Percentiles rank a stretch among this genome's conserved stretches.
These are phyloP conservation scores for Stomatorhinus ivindoensis DNA, from an alignment of 2,113 vertebrate species.

Conservation along the genomic window DNA sequence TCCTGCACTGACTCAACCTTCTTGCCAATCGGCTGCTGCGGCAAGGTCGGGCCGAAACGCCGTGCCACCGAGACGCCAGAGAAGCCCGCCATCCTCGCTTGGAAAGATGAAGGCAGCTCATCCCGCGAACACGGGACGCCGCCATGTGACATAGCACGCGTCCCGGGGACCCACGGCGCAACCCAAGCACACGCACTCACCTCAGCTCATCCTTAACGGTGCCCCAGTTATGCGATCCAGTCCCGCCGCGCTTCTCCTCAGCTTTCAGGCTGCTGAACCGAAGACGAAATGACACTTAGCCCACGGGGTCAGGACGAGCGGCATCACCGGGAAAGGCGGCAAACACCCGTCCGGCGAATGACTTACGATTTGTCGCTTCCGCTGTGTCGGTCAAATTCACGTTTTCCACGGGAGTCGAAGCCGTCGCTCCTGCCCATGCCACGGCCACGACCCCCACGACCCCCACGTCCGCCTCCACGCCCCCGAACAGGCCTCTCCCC, in stretches of 20 bases:
- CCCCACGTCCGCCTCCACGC: conserved; percentile 59
- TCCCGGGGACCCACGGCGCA: background rate
- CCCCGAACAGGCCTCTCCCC: conserved; percentile 68
- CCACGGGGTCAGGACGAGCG: background rate
- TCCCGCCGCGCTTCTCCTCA: conserved; percentile 75
- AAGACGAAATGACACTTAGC: conserved; percentile 48
- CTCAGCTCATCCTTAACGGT: conserved; percentile 77
- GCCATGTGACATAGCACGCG: background rate
- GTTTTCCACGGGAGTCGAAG: conserved; percentile 77
- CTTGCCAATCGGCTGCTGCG: background rate
- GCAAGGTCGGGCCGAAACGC: background rate
- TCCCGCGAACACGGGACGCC: background rate
- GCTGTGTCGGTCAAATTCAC: conserved; percentile 76
- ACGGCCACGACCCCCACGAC: conserved; percentile 59
- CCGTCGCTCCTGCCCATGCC: conserved; percentile 72
- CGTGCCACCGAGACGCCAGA: background rate
- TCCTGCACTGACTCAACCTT: background rate
- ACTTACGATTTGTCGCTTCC: conserved; percentile 82
- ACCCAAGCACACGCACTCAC: conserved; percentile 33
- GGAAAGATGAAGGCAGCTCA: background rate
- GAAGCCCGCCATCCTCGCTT: background rate
- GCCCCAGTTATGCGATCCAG: conserved; percentile 79
- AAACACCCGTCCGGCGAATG: conserved; percentile 7
- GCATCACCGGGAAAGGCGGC: background rate
- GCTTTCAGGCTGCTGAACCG: conserved; percentile 77